A percentile compares a stretch with the other conserved stretches of the same genome.
Evolutionary conservation across 2,888 invertebrate genomes (phyloP).

Genomic region (Unio delphinus): DNA sequence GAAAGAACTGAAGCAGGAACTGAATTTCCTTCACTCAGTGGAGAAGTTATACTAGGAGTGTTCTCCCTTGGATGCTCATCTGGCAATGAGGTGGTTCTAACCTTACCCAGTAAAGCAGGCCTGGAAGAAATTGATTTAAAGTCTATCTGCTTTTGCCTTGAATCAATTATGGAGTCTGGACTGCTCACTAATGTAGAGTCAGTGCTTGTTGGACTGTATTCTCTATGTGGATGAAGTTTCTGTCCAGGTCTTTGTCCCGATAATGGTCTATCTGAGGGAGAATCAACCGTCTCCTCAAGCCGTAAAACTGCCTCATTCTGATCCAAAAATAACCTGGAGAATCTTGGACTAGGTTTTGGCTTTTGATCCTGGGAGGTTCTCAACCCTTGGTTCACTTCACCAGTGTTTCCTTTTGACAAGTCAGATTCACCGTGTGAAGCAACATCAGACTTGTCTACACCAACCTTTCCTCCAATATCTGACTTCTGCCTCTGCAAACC

Average conservation of each 20-base stretch:
- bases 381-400: background rate
- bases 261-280: slow-evolving; percentile 25
- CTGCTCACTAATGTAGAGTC: slow-evolving; percentile 41
- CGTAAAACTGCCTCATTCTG: slow-evolving; percentile 39
- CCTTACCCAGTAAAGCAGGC: slow-evolving; percentile 44
- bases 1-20: slow-evolving; percentile 43
- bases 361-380: slow-evolving; percentile 26
- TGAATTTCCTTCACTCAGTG: slow-evolving; percentile 20
- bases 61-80: slow-evolving; percentile 22
- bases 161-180: slow-evolving; percentile 39
- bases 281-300: slow-evolving; percentile 30
- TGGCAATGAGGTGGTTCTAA: slow-evolving; percentile 32
- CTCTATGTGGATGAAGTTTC: slow-evolving; percentile 13
- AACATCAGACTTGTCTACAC: slow-evolving; percentile 21
- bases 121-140: slow-evolving; percentile 39
- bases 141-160: slow-evolving; percentile 30
- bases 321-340: slow-evolving; percentile 58
- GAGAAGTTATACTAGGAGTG: slow-evolving; percentile 17
- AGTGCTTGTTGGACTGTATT: slow-evolving; percentile 40
- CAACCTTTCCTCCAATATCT: slow-evolving; percentile 52
- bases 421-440: slow-evolving; percentile 11
- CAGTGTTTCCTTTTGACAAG: background rate
- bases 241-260: slow-evolving; percentile 26
- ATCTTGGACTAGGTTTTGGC: slow-evolving; percentile 63
- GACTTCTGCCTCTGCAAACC: slow-evolving; percentile 63